phyloP scores from a whole-genome alignment of 2,797 vertebrate species.

The Menidia menidia region DNA sequence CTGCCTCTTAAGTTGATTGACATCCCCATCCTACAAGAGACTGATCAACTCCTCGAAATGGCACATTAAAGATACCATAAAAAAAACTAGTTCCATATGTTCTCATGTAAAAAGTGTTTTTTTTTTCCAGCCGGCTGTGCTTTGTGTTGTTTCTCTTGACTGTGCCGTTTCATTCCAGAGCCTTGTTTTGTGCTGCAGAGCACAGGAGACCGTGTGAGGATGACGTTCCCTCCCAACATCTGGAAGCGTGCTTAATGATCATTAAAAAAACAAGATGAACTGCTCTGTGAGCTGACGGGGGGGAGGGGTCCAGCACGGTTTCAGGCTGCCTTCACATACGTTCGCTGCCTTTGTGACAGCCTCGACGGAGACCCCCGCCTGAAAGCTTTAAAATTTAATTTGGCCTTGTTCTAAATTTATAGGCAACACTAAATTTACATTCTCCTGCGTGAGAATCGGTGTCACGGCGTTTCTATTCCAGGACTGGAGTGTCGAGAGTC shows the following conservation, averaged over 20 bases:
- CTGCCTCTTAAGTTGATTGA: slow-evolving; percentile 64
- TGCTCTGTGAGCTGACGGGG: slow-evolving; percentile 66
- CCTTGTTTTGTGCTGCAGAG: slow-evolving; percentile 64
- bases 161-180: slow-evolving; percentile 39
- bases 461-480: slow-evolving; percentile 38
- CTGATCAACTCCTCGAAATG: slow-evolving; percentile 74
- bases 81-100: slow-evolving; percentile 77
- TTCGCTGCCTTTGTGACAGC: slow-evolving; percentile 53
- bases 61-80: slow-evolving; percentile 64
- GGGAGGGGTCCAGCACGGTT: slow-evolving; percentile 55
- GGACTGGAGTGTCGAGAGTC: slow-evolving; percentile 21
- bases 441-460: slow-evolving; percentile 65
- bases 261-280: slow-evolving; percentile 74
- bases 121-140: slow-evolving; percentile 60
- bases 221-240: slow-evolving; percentile 75
- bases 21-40: slow-evolving; percentile 55
- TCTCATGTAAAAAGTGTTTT: slow-evolving; percentile 71
- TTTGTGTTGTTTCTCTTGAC: slow-evolving; percentile 58
- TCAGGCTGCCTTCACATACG: slow-evolving; percentile 59
- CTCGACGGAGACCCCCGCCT: slow-evolving; percentile 56
- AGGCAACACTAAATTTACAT: slow-evolving; percentile 63
- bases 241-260: slow-evolving; percentile 79
- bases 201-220: slow-evolving; percentile 64
- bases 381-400: slow-evolving; percentile 72
- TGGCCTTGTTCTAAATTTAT: slow-evolving; percentile 75